Percentiles rank a stretch among this genome's conserved stretches.
Conservation (phyloP, 2,888 invertebrate genomes). For the Gymnoscelis rufifasciata region DNA sequence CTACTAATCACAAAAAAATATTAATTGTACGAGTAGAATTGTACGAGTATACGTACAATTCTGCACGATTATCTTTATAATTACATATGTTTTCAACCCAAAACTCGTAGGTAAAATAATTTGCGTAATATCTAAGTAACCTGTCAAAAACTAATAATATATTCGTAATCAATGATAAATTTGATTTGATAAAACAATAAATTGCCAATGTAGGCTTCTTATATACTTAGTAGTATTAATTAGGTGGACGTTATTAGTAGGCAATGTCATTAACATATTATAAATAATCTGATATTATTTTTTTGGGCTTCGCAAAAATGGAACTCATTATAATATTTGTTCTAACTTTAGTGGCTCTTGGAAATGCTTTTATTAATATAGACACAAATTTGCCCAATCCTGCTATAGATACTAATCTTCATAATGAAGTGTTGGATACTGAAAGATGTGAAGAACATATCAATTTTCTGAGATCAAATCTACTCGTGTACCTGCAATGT, state of each 20-base stretch:
- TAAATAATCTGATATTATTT: background rate
- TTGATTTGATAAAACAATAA: too few relatives aligned
- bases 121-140: too few relatives aligned
- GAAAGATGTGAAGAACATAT: conserved; percentile 50
- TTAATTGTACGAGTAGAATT: too few relatives aligned
- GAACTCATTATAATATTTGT: conserved; percentile 5
- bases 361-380: conserved; percentile 14
- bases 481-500: conserved; percentile 38
- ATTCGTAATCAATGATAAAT: too few relatives aligned
- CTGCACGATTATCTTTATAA: too few relatives aligned
- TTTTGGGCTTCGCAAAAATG: conserved; percentile 1
- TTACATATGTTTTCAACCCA: too few relatives aligned
- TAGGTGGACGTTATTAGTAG: background rate
- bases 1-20: too few relatives aligned
- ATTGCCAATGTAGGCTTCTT: too few relatives aligned
- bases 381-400: conserved; percentile 15
- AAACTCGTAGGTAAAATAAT: too few relatives aligned
- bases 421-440: conserved; percentile 45
- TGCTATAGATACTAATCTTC: conserved; percentile 44
- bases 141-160: too few relatives aligned
- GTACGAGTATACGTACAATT: too few relatives aligned
- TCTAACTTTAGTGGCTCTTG: conserved; percentile 13
- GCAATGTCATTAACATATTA: background rate
- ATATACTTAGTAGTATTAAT: background rate
- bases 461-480: conserved; percentile 31